A percentile compares a stretch with the other conserved stretches of the same genome.
Evolutionary conservation across 1,140 invertebrate species (phyloP).

Genomic region (Cataglyphis hispanica): DNA sequence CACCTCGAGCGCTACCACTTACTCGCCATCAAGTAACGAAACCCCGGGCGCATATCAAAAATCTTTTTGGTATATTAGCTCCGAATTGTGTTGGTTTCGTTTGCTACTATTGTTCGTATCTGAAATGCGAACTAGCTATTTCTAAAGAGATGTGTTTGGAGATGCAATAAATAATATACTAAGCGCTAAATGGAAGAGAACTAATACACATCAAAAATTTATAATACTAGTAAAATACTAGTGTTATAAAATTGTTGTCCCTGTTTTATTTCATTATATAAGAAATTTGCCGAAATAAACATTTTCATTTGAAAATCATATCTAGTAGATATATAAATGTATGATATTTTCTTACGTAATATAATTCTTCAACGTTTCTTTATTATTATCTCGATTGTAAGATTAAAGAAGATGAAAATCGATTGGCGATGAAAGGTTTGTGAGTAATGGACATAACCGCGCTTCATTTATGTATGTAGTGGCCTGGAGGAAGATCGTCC

Average conservation of each 20-base stretch:
- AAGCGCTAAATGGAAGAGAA: no score
- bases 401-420: background rate
- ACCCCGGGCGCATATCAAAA: background rate
- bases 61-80: background rate
- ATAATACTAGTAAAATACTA: no score
- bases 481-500: constrained; percentile 39
- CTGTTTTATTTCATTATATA: no score
- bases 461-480: constrained; percentile 53
- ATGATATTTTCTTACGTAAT: background rate
- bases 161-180: background rate
- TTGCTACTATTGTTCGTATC: background rate
- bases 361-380: background rate
- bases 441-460: constrained; percentile 34
- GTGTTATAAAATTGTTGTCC: no score
- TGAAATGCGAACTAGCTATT: background rate
- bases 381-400: background rate
- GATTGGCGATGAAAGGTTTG: constrained; percentile 35
- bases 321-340: background rate
- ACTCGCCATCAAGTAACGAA: constrained; percentile 21
- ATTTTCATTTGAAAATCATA: background rate
- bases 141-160: background rate
- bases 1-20: constrained; percentile 41
- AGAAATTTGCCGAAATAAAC: no score
- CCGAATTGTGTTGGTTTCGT: constrained; percentile 4
- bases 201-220: no score